These are phyloP conservation scores for Thera britannica DNA, from an alignment of 2,888 invertebrate genomes.

Conservation along the genomic window DNA sequence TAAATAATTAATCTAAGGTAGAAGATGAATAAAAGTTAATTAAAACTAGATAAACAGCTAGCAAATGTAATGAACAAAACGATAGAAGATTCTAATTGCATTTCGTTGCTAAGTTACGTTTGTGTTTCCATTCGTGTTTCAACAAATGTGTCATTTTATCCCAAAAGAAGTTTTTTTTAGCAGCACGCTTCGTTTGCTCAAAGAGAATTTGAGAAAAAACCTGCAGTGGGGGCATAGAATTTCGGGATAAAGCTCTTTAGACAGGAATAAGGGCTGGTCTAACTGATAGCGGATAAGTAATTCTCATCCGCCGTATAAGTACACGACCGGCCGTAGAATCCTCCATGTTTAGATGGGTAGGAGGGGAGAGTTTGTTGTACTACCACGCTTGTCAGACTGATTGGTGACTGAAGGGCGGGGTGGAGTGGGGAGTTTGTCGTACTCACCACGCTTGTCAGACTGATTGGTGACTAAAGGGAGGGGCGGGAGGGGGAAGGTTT, in stretches of 20 bases:
- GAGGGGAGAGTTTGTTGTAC: too few species aligned
- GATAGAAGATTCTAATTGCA: not conserved
- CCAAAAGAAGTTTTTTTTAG: not conserved
- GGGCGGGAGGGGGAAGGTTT: too few species aligned
- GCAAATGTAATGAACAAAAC: not conserved
- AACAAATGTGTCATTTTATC: not conserved
- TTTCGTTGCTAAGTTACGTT: not conserved
- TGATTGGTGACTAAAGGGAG: too few species aligned
- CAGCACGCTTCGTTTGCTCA: not conserved
- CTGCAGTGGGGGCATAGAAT: constrained; percentile 4
- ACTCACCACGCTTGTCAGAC: too few species aligned
- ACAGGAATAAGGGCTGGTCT: not conserved
- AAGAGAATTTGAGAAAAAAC: constrained; percentile 1
- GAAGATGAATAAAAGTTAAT: too few species aligned
- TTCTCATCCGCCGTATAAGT: too few species aligned
- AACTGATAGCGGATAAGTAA: not conserved
- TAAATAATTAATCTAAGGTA: too few species aligned
- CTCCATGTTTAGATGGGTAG: too few species aligned
- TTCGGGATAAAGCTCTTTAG: constrained; percentile 12
- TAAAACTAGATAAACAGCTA: not conserved
- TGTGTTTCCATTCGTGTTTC: not conserved
- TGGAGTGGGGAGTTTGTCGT: too few species aligned
- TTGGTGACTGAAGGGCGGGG: too few species aligned
- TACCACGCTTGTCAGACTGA: too few species aligned
- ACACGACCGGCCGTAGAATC: too few species aligned